Conservation (phyloP, 2,113 vertebrate species). For the Dinomys branickii region DNA sequence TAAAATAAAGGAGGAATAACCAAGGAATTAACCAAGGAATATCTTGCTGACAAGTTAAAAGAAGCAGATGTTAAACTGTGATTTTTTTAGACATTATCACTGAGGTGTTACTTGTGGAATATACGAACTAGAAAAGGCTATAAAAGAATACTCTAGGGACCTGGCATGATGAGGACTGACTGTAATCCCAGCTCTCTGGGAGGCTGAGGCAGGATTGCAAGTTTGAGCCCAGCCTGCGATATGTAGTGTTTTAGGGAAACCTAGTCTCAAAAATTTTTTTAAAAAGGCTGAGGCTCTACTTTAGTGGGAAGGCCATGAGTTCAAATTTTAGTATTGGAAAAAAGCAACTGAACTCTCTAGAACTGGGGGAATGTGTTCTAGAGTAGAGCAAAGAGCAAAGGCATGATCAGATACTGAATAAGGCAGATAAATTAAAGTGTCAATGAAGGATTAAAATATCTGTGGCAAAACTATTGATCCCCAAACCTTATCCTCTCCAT, state of each 20-base stretch:
- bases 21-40: background rate
- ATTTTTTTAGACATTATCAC: background rate
- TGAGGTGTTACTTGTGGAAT: conserved; percentile 19
- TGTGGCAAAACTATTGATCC: background rate
- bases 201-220: background rate
- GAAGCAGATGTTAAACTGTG: background rate
- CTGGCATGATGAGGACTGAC: no score
- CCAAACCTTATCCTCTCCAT: background rate
- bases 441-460: background rate
- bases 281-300: background rate
- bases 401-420: background rate
- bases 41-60: background rate
- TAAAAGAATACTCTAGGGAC: background rate
- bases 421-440: background rate
- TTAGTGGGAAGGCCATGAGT: background rate
- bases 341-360: background rate
- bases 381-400: background rate
- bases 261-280: background rate
- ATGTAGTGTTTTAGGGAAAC: background rate
- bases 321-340: background rate
- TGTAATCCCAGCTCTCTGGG: background rate
- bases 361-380: background rate
- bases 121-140: background rate
- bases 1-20: background rate
- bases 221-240: no score